Evolutionary conservation across 1,140 invertebrate species (phyloP).

Genomic region (Heterodera schachtii): DNA sequence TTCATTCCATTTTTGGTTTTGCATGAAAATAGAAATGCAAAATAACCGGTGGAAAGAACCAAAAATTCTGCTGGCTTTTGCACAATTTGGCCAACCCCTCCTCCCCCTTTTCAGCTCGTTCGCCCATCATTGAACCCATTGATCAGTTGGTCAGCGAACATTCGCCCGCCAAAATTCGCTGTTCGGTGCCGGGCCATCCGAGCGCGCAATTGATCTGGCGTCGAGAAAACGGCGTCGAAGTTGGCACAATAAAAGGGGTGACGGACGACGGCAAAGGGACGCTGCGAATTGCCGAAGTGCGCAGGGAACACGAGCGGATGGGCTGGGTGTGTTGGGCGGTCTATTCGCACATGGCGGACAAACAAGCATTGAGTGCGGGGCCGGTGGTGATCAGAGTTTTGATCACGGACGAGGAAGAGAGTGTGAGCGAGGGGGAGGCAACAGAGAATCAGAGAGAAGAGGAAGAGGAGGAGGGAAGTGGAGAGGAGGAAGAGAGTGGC

Average conservation of each 20-base stretch:
- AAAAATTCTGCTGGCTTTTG: too few relatives aligned
- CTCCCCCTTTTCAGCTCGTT: slow-evolving; percentile 11
- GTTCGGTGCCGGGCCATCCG: slow-evolving; percentile 19
- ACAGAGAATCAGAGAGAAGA: background rate
- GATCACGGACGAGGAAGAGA: background rate
- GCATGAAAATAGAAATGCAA: too few relatives aligned
- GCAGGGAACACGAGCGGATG: slow-evolving; percentile 12
- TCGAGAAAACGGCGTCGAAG: slow-evolving; percentile 21
- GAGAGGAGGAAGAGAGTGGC: background rate
- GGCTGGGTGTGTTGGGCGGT: slow-evolving; percentile 27
- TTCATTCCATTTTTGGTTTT: too few relatives aligned
- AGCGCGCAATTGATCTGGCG: slow-evolving; percentile 20
- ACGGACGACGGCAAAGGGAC: slow-evolving; percentile 15
- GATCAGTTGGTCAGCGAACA: background rate
- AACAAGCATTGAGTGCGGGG: slow-evolving; percentile 15
- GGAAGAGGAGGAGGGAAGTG: background rate
- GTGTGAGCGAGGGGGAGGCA: background rate
- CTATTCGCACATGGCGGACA: slow-evolving; percentile 17
- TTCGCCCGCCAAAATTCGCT: slow-evolving; percentile 5
- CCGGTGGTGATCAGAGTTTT: background rate
- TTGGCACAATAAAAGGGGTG: background rate
- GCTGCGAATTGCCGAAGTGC: slow-evolving; percentile 4
- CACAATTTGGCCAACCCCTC: too few relatives aligned
- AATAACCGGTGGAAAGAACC: too few relatives aligned
- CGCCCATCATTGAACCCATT: slow-evolving; percentile 5